Percentiles rank a stretch among this genome's conserved stretches.
Evolutionary conservation across 2,113 vertebrate genomes (phyloP).

Genomic region (Phoenicopterus ruber): DNA sequence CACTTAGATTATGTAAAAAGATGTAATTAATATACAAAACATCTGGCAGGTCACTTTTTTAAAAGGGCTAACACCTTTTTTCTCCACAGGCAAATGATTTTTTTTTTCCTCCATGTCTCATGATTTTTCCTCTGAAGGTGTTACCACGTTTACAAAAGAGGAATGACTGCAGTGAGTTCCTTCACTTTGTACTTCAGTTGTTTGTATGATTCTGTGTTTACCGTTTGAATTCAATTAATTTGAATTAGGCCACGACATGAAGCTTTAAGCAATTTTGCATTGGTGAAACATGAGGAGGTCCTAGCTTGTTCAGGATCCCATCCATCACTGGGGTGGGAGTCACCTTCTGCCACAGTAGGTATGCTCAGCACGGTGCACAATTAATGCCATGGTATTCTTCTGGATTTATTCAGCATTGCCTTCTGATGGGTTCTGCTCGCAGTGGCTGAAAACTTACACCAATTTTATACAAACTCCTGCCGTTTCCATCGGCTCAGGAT

Average conservation of each 20-base stretch:
- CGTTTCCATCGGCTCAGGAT: not conserved
- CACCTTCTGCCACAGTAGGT: slow-evolving; percentile 44
- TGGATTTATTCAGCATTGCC: slow-evolving; percentile 25
- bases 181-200: not conserved
- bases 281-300: slow-evolving; percentile 16
- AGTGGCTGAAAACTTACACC: slow-evolving; percentile 7
- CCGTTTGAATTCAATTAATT: slow-evolving; percentile 20
- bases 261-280: not conserved
- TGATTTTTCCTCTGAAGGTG: not conserved
- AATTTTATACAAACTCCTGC: slow-evolving; percentile 50
- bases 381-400: slow-evolving; percentile 12
- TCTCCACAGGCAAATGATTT: not conserved
- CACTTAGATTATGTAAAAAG: not conserved
- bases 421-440: slow-evolving; percentile 21
- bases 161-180: not conserved
- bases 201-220: not conserved
- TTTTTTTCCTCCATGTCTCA: not conserved
- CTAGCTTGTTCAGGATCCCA: slow-evolving; percentile 7
- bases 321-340: slow-evolving; percentile 30
- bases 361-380: slow-evolving; percentile 32
- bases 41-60: not conserved
- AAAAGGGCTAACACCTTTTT: not conserved
- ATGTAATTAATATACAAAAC: slow-evolving; percentile 23
- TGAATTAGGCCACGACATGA: not conserved
- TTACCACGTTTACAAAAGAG: not conserved